phyloP scores from a whole-genome alignment of 2,113 vertebrate genomes.

The Ahaetulla prasina region DNA sequence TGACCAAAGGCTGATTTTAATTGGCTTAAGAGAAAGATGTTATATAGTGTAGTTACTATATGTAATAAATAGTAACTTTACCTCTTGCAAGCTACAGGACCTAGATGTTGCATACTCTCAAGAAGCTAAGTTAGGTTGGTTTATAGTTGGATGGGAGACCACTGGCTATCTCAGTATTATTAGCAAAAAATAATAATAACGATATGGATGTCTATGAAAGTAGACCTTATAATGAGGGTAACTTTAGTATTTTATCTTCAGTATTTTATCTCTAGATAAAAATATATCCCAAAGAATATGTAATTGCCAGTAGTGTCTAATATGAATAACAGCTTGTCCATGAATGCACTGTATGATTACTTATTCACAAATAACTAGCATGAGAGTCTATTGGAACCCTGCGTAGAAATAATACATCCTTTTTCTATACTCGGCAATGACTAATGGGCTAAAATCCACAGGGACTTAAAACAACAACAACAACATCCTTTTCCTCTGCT shows the following conservation, averaged over 20 bases:
- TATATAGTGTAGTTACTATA: background rate
- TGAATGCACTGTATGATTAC: background rate
- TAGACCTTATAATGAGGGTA: background rate
- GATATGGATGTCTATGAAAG: background rate
- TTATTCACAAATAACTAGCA: background rate
- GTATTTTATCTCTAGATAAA: background rate
- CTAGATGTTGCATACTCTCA: background rate
- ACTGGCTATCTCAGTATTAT: background rate
- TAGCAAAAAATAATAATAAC: background rate
- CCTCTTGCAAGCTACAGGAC: background rate
- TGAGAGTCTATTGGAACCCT: background rate
- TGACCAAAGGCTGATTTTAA: background rate
- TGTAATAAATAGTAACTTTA: background rate
- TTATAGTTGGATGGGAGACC: background rate
- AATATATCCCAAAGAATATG: background rate
- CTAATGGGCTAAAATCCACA: background rate
- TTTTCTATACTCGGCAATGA: background rate
- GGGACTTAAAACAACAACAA: background rate
- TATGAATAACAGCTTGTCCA: background rate
- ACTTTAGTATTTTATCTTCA: background rate
- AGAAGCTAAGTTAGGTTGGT: background rate
- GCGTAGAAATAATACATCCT: background rate
- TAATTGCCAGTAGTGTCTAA: background rate
- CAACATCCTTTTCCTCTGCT: background rate
- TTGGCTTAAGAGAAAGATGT: background rate